Evolutionary conservation across 2,888 invertebrate species (phyloP).

Genomic region (Noctua janthina): DNA sequence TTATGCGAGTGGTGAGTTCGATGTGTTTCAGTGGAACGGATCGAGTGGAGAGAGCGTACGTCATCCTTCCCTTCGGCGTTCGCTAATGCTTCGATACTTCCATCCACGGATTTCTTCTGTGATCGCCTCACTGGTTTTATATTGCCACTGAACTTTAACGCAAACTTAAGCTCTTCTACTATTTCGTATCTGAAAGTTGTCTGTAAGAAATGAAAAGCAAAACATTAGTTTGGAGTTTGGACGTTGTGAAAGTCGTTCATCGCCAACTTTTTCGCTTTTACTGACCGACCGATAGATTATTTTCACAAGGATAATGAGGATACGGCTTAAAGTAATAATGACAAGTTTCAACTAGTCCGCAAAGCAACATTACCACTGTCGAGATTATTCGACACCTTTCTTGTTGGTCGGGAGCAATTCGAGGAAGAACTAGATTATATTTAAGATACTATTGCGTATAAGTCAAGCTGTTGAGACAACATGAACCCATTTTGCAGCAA

Average conservation of each 20-base stretch:
- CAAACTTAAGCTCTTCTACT: constrained; percentile 92
- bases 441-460: neutral
- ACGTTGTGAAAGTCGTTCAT: neutral
- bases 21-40: constrained; percentile 79
- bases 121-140: constrained; percentile 91
- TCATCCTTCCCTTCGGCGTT: constrained; percentile 83
- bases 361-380: neutral
- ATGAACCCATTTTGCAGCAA: neutral
- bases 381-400: neutral
- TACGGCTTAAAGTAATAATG: neutral
- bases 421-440: neutral
- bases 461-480: neutral
- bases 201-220: constrained; percentile 74
- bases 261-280: neutral
- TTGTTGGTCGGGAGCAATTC: neutral
- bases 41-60: constrained; percentile 79
- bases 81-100: constrained; percentile 78
- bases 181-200: constrained; percentile 91
- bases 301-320: neutral
- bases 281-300: neutral
- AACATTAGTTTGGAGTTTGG: constrained; percentile 2
- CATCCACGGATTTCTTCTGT: constrained; percentile 76
- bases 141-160: constrained; percentile 91
- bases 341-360: neutral
- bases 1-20: constrained; percentile 82